Base-by-base conservation (phyloP, 2,113 vertebrate species). In the Spea multiplicata region DNA sequence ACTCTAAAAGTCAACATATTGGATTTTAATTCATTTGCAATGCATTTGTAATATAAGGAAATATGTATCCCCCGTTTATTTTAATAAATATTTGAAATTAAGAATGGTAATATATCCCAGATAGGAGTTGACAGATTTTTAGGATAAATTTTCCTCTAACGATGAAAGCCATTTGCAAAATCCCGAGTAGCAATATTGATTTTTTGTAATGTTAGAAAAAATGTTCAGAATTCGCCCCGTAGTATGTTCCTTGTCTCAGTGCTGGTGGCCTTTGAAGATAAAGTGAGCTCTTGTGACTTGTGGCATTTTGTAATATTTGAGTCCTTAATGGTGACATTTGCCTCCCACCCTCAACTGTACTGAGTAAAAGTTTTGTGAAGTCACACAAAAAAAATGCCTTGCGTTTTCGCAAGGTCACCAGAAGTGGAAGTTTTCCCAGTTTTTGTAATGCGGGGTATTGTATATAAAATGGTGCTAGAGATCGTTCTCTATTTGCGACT, bases 291-390 rank as follows among this genome's bases (percentile, higher is more conserved):
- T 87, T 86, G 80, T 49, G 71, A 3, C 74, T 67, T 80, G 65
- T 88, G 87, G 82, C 87, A 88, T 88, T 88, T 87, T 30, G 68
- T 48, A 81, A 82, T 78, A 79, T 74, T 83, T 75, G 73, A 71
- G 68, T 61, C 3, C 55, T 74, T 84, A 0, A 0, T 55, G 14
- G 7, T 84, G 85, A 86, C 86, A 87, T 88, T 89, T 87, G 84
- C 71, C 83, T 77, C 67, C 82, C 83, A 52, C 85, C 86, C 85
- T 75, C 86, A 82, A 84, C 80, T 55, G 49, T n/a, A 71, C 45
- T 86, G 73, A 85, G 66, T 57, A 83, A 45, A 83, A 81, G 82
- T 79, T 88, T 87, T 87, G 86, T 87, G 78, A 82, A 45, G 17
- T 0, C 0, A n/a, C 0, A 53, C 49, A 81, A 44, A 46, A 75